Evolutionary conservation across 2,888 invertebrate species (phyloP).

Genomic region (Hesperia comma): DNA sequence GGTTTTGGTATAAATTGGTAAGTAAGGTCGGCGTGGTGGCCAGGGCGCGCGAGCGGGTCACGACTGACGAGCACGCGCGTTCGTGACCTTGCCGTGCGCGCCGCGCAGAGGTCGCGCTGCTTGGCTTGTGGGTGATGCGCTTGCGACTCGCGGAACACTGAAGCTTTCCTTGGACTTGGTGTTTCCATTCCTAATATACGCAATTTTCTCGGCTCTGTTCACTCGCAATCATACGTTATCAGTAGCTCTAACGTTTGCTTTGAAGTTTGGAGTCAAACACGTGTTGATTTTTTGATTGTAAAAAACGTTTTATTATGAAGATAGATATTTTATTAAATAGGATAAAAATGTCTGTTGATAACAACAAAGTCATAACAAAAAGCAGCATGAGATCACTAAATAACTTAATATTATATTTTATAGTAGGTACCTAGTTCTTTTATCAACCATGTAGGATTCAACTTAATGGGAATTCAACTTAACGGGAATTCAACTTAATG

Average conservation of each 20-base stretch:
- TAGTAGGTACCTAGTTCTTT: too few relatives aligned
- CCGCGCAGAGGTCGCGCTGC: slow-evolving; percentile 76
- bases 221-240: background rate
- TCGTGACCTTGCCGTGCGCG: slow-evolving; percentile 83
- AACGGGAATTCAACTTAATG: too few relatives aligned
- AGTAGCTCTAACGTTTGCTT: background rate
- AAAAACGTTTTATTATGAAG: too few relatives aligned
- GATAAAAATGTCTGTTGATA: too few relatives aligned
- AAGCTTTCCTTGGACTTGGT: slow-evolving; percentile 56
- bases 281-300: background rate
- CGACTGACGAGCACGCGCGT: slow-evolving; percentile 81
- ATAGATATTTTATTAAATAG: too few relatives aligned
- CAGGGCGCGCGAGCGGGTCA: slow-evolving; percentile 79
- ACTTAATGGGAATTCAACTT: too few relatives aligned
- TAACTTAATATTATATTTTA: too few relatives aligned
- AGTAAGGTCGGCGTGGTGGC: slow-evolving; percentile 52
- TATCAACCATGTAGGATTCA: too few relatives aligned
- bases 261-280: too few relatives aligned
- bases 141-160: slow-evolving; percentile 59
- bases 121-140: slow-evolving; percentile 69
- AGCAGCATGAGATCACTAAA: too few relatives aligned
- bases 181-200: slow-evolving; percentile 21
- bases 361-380: too few relatives aligned
- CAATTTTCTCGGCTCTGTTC: slow-evolving; percentile 12
- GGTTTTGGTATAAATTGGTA: slow-evolving; percentile 60